Base-by-base conservation (phyloP, 1,140 invertebrate species). In the Pseudobourletiella spinata region DNA sequence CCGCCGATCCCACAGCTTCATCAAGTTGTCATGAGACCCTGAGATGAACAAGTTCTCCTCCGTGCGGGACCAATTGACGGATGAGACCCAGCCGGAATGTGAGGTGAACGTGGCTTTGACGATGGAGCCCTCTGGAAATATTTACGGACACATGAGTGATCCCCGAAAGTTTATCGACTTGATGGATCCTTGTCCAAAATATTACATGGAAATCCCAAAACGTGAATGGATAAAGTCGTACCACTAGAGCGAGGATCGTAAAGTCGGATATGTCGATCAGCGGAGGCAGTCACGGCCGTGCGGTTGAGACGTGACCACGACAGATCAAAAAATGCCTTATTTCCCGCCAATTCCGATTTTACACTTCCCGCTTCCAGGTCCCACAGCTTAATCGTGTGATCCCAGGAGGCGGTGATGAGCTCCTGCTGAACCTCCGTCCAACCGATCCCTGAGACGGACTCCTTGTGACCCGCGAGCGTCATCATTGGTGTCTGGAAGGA, bases 1-100 rank as follows among this genome's bases (percentile, higher is more conserved):
- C 76, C 95, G 81, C 2, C 84, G 86, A 74, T 99, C 96, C 96
- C 96, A 99, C 32, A 98, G 76, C 77, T 98, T 98, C 24, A 96
- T 82, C 32, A 86, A 75, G 59, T 84, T 84, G 75, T 99, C 96
- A 75, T 95, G 92, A 16, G 89, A 86, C 2, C 91, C 93, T 14
- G 93, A 97, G 2, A 98, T 80, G 76, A 99, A 98, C 15, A 92
- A 78, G 73, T 91, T 79, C 72, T 92, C 85, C 66, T 88, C 79
- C 0, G 80, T 83, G n/a, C 80, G 83, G 0, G 90, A 93, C 95
- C 96, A 99, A 61, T 81, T 78, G 0, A 98, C 90, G 46, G 83
- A 80, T 50, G 88, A 86, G 1, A 98, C 88, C 95, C 94, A 98
- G 30, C 88, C 85, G 24, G 78, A 86, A 75, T 99, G 95, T 1